Evolutionary conservation across 2,113 vertebrate genomes (phyloP), one percentile per base, ranked within the genome.

Genomic region (Paralichthys olivaceus): DNA sequence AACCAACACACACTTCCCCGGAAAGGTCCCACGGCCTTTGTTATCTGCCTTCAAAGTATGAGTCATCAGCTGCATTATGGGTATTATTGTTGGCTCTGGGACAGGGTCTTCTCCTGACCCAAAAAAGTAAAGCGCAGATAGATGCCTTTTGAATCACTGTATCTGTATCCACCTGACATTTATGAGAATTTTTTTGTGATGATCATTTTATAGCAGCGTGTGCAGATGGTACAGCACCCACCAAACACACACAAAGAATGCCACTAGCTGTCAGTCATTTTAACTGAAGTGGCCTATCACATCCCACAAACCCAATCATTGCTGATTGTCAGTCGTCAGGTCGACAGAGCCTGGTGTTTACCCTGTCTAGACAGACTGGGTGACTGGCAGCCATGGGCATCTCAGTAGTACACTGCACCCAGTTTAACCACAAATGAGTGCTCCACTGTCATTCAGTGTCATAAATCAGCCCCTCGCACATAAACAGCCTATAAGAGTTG

Each of bases 351-450:
- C 75, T 69, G 55, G 76, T 85, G 80, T 93, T 92, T 93, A 90
- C 68, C 68, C 53, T 22, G 89, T 91, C 92, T 93, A 91, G 93
- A 94, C 90, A 83, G 77, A 85, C 78, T 55, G 54, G 64, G 75
- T 83, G 75, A 74, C 84, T 79, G 80, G 81, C 73, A 84, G 77
- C 72, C 61, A 65, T 83, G 86, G 85, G 82, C 77, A 88, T 83
- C 83, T 81, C 75, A 84, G 73, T 65, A 67, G 72, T 77, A 77
- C 45, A 78, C 57, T 69, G 77, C 76, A 86, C 66, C 57, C 67
- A 61, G 71, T 86, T 83, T 83, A 91, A 92, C 89, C 89, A 82
- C 90, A 92, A 71, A 81, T 81, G 75, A 84, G 73, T 64, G 77
- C 85, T 64, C 68, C 84, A 88, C 85, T 90, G 73, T 86, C 83